Percentiles rank a stretch among this genome's conserved stretches.
Evolutionary conservation across 2,888 invertebrate genomes (phyloP).

Genomic region (Pollenia labialis): DNA sequence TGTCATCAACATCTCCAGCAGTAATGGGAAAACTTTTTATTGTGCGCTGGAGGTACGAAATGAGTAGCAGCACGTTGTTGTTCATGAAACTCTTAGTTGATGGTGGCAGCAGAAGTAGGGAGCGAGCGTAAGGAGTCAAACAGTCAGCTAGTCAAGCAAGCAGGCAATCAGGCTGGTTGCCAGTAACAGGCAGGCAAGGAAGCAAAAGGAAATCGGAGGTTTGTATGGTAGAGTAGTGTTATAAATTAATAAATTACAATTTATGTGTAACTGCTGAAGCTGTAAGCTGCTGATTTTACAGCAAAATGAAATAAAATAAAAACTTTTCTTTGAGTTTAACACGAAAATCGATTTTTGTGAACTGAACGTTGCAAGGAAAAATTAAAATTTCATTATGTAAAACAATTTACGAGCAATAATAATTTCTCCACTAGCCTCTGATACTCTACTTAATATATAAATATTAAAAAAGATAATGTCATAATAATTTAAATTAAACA

Average conservation of each 20-base stretch:
- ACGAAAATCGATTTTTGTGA: constrained; percentile 73
- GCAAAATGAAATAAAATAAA: constrained; percentile 62
- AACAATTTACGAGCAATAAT: constrained; percentile 37
- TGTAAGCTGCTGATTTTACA: constrained; percentile 70
- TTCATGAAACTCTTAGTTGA: constrained; percentile 37
- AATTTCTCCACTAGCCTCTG: neutral
- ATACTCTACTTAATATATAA: neutral
- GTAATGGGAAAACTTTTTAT: constrained; percentile 71
- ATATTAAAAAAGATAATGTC: too few species aligned
- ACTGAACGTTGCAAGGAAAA: constrained; percentile 60
- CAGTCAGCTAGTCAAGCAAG: constrained; percentile 46
- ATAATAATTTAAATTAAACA: too few species aligned
- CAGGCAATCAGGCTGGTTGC: constrained; percentile 39
- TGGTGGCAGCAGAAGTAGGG: neutral
- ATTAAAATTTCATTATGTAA: constrained; percentile 71
- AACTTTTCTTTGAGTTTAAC: constrained; percentile 63
- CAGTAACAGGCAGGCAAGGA: constrained; percentile 35
- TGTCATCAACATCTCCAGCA: constrained; percentile 71
- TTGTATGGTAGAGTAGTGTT: constrained; percentile 75
- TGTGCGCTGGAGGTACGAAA: constrained; percentile 57
- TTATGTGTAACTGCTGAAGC: constrained; percentile 77
- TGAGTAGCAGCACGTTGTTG: constrained; percentile 54
- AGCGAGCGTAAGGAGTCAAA: constrained; percentile 37
- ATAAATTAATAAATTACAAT: constrained; percentile 84
- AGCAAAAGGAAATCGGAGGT: constrained; percentile 51